phyloP scores from a whole-genome alignment of 2,888 invertebrate genomes.

The Byasa hedistus region DNA sequence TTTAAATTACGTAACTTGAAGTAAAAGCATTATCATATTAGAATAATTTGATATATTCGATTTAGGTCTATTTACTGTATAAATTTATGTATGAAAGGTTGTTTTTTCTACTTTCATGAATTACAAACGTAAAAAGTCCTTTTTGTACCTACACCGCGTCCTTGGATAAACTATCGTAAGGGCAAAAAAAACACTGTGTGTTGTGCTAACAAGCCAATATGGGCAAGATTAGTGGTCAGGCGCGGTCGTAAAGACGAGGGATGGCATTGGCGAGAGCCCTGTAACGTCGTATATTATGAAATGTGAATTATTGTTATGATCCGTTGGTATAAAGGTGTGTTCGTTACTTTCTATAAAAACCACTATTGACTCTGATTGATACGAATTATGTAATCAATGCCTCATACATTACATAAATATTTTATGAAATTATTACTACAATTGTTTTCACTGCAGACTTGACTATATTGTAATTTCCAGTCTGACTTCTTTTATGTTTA shows the following conservation, averaged over 20 bases:
- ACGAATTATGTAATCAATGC: neutral
- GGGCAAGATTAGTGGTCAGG: constrained; percentile 58
- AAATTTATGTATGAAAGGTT: too few relatives aligned
- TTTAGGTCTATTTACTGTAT: too few relatives aligned
- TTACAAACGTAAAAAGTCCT: neutral
- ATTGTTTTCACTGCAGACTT: too few relatives aligned
- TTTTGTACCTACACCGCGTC: neutral
- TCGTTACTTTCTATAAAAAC: constrained; percentile 16
- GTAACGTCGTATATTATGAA: constrained; percentile 59
- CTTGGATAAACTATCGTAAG: constrained; percentile 31
- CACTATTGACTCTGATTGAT: neutral
- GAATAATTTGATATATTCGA: too few relatives aligned
- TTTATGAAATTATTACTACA: too few relatives aligned
- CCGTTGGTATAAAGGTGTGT: constrained; percentile 34
- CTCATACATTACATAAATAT: neutral
- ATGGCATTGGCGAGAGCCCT: constrained; percentile 36
- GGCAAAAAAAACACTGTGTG: constrained; percentile 39
- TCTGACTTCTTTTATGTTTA: too few relatives aligned
- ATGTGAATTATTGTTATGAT: constrained; percentile 66
- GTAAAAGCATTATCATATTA: too few relatives aligned
- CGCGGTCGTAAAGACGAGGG: constrained; percentile 42
- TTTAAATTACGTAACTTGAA: too few relatives aligned
- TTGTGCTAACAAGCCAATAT: constrained; percentile 70
- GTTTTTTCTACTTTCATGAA: neutral
- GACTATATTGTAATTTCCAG: too few relatives aligned